Evolutionary conservation across 2,113 vertebrate species (phyloP).

Genomic region (Pomatostomus ruficeps): DNA sequence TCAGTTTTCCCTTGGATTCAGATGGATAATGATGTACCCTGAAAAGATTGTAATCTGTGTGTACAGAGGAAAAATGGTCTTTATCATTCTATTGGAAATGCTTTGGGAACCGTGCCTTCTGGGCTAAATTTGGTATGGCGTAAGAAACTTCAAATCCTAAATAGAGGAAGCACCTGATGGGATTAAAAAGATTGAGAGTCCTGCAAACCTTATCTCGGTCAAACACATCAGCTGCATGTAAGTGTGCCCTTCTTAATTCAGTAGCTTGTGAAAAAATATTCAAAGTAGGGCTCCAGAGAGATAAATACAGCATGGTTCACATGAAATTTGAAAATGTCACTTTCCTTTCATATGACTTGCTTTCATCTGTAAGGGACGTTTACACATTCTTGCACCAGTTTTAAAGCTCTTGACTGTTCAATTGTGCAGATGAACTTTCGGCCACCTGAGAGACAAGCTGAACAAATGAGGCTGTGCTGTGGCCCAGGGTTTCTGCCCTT

Average conservation of each 20-base stretch:
- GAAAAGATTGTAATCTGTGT: neutral
- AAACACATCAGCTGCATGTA: neutral
- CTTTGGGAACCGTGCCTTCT: neutral
- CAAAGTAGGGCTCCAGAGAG: neutral
- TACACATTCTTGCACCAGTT: neutral
- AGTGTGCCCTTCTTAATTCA: neutral
- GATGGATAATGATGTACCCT: neutral
- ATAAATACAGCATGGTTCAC: neutral
- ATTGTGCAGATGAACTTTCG: neutral
- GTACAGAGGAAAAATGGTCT: neutral
- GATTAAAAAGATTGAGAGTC: neutral
- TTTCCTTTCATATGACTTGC: neutral
- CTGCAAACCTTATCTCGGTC: neutral
- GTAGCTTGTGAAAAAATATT: neutral
- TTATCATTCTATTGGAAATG: neutral
- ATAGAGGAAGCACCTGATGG: neutral
- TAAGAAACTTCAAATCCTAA: neutral
- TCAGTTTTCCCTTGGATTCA: neutral
- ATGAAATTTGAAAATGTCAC: neutral
- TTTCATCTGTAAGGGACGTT: neutral
- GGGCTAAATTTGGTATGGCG: neutral
- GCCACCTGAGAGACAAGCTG: neutral
- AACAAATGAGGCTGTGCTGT: neutral
- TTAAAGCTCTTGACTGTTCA: neutral
- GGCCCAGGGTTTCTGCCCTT: neutral